Conservation (phyloP, 2,113 vertebrate genomes). For the Carettochelys insculpta region DNA sequence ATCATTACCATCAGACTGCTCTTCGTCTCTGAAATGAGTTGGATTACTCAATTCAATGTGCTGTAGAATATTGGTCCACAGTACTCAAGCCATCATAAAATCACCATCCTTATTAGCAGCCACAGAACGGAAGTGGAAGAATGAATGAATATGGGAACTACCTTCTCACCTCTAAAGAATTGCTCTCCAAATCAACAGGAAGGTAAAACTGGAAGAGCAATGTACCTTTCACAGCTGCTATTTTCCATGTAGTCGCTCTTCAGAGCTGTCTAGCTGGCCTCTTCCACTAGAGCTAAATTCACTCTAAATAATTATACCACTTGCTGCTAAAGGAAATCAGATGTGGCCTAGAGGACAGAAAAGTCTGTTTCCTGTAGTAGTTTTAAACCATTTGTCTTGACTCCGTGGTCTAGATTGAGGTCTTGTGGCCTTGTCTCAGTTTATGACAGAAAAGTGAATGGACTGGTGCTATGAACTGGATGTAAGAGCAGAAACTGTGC, state of each 20-base stretch:
- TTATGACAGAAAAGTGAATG: not conserved
- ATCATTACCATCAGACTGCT: not conserved
- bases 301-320: not conserved
- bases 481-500: not conserved
- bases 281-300: not conserved
- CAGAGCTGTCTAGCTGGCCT: not conserved
- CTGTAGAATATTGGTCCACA: not conserved
- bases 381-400: constrained; percentile 6
- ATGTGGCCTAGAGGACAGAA: not conserved
- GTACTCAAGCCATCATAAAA: not conserved
- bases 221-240: not conserved
- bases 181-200: not conserved
- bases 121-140: not conserved
- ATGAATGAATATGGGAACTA: not conserved
- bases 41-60: not conserved
- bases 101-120: not conserved
- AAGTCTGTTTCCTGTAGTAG: not conserved
- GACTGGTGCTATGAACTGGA: constrained; percentile 1
- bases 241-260: not conserved
- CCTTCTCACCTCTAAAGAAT: not conserved
- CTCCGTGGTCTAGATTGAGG: not conserved
- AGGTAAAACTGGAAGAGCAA: not conserved
- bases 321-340: not conserved
- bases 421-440: not conserved
- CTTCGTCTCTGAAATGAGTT: not conserved